These are phyloP conservation scores for Lacanobia oleracea DNA, from an alignment of 2,888 invertebrate species.

Conservation along the genomic window DNA sequence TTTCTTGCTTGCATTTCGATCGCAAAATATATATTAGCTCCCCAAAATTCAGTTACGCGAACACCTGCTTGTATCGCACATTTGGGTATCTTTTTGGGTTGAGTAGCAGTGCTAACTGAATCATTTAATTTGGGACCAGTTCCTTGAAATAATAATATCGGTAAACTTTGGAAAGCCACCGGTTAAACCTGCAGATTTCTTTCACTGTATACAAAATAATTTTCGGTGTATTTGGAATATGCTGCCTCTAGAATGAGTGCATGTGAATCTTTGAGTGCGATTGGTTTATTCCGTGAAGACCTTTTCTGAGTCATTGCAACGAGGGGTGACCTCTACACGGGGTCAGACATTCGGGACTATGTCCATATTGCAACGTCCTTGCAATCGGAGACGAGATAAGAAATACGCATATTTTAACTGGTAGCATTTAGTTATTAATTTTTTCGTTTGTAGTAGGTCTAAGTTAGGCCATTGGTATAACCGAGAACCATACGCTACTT, in stretches of 20 bases:
- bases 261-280: neutral
- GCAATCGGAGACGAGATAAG: neutral
- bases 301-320: constrained; percentile 18
- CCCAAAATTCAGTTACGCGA: neutral
- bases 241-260: neutral
- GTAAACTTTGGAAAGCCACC: constrained; percentile 1
- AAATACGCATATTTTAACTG: neutral
- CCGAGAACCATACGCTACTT: neutral
- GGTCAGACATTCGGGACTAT: neutral
- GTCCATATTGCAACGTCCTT: neutral
- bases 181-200: neutral
- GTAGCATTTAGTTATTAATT: neutral
- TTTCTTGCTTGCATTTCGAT: neutral
- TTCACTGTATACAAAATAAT: neutral
- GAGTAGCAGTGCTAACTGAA: constrained; percentile 3
- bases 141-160: constrained; percentile 16
- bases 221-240: neutral
- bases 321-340: neutral
- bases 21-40: too few relatives aligned
- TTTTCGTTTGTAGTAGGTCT: neutral
- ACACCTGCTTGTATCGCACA: constrained; percentile 18
- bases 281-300: constrained; percentile 10
- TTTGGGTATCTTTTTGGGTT: constrained; percentile 28
- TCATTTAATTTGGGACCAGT: constrained; percentile 26
- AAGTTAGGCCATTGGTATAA: neutral